phyloP scores from a whole-genome alignment of 2,797 vertebrate species.

The Buphagus erythrorhynchus region DNA sequence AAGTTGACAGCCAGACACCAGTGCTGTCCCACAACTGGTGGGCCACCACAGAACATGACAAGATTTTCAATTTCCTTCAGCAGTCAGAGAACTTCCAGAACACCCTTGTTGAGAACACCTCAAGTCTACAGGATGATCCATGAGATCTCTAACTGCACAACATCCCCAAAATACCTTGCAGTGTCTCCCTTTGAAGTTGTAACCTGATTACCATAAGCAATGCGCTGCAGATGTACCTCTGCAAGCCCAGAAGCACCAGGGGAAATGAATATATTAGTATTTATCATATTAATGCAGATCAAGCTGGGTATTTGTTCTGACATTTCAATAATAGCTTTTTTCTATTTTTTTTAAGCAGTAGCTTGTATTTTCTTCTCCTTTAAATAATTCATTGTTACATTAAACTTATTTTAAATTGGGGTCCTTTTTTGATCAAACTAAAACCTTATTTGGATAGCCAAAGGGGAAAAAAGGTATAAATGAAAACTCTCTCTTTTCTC shows the following conservation, averaged over 20 bases:
- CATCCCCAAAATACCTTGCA: neutral
- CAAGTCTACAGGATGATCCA: neutral
- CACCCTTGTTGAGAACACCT: neutral
- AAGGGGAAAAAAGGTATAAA: conserved; percentile 1
- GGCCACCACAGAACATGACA: neutral
- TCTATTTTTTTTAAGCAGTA: conserved; percentile 11
- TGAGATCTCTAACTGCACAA: neutral
- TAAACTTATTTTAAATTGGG: conserved; percentile 54
- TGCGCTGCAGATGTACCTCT: conserved; percentile 43
- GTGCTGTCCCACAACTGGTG: neutral
- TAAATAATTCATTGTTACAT: conserved; percentile 64
- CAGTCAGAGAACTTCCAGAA: neutral
- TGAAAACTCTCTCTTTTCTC: conserved; percentile 12
- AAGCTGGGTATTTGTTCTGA: conserved; percentile 61
- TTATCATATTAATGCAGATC: conserved; percentile 64
- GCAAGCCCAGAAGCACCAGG: conserved; percentile 52
- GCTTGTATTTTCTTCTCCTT: conserved; percentile 38
- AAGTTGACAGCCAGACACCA: neutral
- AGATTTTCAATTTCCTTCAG: neutral
- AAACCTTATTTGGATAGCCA: conserved; percentile 45
- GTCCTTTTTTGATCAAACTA: conserved; percentile 11
- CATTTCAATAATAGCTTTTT: conserved; percentile 67
- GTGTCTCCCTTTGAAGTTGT: conserved; percentile 50
- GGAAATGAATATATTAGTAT: conserved; percentile 64
- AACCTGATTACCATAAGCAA: conserved; percentile 61